Evolutionary conservation across 2,113 vertebrate species (phyloP).

Genomic region (Xyliphius kryptos): DNA sequence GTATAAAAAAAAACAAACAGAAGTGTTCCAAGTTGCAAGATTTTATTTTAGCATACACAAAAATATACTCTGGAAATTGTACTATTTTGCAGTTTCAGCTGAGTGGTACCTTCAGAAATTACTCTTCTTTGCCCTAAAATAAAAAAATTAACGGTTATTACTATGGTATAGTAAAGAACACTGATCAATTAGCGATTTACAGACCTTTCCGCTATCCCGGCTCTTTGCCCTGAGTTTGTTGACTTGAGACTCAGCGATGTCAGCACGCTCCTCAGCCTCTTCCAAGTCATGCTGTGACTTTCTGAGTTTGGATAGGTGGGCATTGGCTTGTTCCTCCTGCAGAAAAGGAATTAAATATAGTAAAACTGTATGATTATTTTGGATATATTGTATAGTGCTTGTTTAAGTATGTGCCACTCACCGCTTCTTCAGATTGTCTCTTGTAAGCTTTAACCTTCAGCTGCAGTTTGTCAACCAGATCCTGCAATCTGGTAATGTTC

Average conservation of each 20-base stretch:
- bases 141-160: background rate
- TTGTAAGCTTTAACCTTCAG: constrained; percentile 87
- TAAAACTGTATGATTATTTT: background rate
- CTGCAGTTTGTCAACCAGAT: constrained; percentile 72
- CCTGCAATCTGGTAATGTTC: constrained; percentile 46
- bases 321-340: constrained; percentile 61
- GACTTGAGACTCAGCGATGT: constrained; percentile 73
- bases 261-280: constrained; percentile 74
- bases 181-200: background rate
- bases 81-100: background rate
- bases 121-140: constrained; percentile 7
- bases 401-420: constrained; percentile 5
- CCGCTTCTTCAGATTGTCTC: constrained; percentile 82
- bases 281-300: constrained; percentile 74
- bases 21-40: too few species aligned
- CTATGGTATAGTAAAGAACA: background rate
- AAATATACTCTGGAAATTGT: background rate
- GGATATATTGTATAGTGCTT: background rate
- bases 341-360: background rate
- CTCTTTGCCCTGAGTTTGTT: constrained; percentile 74
- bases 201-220: constrained; percentile 58
- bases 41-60: too few species aligned
- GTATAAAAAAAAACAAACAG: too few species aligned
- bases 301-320: constrained; percentile 61
- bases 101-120: too few species aligned